Percentiles rank a stretch among this genome's conserved stretches.
Conservation (phyloP, 2,888 invertebrate genomes). For the Parasteatoda lunata region DNA sequence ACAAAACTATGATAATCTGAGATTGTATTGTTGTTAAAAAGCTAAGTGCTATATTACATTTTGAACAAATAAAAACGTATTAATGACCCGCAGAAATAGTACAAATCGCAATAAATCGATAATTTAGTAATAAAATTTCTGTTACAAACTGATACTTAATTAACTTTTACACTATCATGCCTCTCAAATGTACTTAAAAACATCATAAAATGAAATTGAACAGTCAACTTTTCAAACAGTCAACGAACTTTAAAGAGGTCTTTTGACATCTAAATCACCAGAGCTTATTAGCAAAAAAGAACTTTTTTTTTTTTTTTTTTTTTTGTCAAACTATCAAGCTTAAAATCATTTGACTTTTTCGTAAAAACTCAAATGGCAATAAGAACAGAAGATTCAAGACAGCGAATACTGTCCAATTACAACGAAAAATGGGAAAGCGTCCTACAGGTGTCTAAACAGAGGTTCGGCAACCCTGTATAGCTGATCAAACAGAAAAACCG, state of each 20-base stretch:
- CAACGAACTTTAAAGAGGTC: conserved; percentile 31
- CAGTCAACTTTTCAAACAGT: not conserved
- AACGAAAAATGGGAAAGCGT: conserved; percentile 42
- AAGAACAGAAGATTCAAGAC: conserved; percentile 32
- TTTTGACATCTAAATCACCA: not conserved
- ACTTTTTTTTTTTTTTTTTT: not conserved
- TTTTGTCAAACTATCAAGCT: not conserved
- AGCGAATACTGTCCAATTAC: conserved; percentile 60
- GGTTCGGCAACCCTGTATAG: conserved; percentile 44
- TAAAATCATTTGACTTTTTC: not conserved
- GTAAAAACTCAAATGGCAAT: conserved; percentile 10
- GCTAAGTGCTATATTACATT: too few relatives aligned
- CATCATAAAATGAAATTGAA: not conserved
- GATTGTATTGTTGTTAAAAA: too few relatives aligned
- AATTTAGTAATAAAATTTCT: too few relatives aligned
- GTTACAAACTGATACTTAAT: too few relatives aligned
- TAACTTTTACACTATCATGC: too few relatives aligned
- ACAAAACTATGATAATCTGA: too few relatives aligned
- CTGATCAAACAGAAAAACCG: conserved; percentile 64
- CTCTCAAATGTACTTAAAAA: too few relatives aligned
- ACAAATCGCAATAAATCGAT: too few relatives aligned
- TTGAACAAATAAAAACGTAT: too few relatives aligned
- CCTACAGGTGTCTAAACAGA: conserved; percentile 57
- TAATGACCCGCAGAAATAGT: too few relatives aligned
- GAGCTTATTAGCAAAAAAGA: conserved; percentile 1